Evolutionary conservation across 2,888 invertebrate species (phyloP).

Genomic region (Oconnorella tubifera): DNA sequence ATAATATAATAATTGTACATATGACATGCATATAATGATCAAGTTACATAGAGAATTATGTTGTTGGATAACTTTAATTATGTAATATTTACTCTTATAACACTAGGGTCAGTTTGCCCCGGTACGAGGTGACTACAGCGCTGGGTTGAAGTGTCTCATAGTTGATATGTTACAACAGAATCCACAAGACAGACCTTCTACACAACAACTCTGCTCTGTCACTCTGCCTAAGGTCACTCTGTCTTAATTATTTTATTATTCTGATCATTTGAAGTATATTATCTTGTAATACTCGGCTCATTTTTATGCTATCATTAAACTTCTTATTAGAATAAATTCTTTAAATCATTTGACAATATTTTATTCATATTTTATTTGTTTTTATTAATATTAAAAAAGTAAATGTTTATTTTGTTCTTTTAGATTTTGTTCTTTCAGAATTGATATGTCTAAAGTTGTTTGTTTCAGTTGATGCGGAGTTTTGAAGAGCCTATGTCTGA

Average conservation of each 20-base stretch:
- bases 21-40: too few species aligned
- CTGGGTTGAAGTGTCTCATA: constrained; percentile 64
- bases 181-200: constrained; percentile 64
- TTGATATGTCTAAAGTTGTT: constrained; percentile 3
- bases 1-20: too few species aligned
- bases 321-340: background rate
- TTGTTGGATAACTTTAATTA: too few species aligned
- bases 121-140: constrained; percentile 66
- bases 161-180: constrained; percentile 65
- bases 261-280: too few species aligned
- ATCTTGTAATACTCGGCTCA: too few species aligned
- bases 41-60: too few species aligned
- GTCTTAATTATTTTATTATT: background rate
- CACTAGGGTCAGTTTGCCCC: constrained; percentile 68
- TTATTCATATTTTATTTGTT: too few species aligned
- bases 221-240: constrained; percentile 45
- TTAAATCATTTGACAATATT: too few species aligned
- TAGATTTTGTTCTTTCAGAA: too few species aligned
- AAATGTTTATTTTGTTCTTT: too few species aligned
- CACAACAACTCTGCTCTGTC: constrained; percentile 62
- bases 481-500: constrained; percentile 44
- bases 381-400: too few species aligned
- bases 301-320: background rate
- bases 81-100: too few species aligned
- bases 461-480: constrained; percentile 40